A percentile compares a stretch with the other conserved stretches of the same genome.
Conservation (phyloP, 2,797 vertebrate genomes). For the Alosa sapidissima region DNA sequence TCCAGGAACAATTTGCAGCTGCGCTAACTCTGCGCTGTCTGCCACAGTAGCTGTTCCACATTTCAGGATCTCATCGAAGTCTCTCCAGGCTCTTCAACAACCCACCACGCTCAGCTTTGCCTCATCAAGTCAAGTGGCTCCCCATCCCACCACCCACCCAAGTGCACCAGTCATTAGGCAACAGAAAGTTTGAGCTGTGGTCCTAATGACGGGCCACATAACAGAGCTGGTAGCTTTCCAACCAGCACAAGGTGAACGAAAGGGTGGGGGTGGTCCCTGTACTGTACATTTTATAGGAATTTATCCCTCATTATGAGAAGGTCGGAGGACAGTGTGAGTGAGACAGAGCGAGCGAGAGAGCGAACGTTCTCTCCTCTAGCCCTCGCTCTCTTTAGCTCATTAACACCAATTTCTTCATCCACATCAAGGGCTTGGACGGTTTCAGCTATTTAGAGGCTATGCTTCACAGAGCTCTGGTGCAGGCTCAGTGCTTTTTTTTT, state of each 20-base stretch:
- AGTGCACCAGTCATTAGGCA: not conserved
- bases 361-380: not conserved
- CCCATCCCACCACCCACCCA: not conserved
- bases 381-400: constrained; percentile 55
- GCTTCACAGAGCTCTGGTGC: constrained; percentile 52
- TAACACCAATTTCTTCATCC: constrained; percentile 59
- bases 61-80: not conserved
- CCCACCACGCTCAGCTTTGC: not conserved
- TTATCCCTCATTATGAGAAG: constrained; percentile 63
- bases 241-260: not conserved
- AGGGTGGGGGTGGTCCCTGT: not conserved
- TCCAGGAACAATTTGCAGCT: not conserved
- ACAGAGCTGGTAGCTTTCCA: not conserved
- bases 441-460: constrained; percentile 11
- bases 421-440: constrained; percentile 49
- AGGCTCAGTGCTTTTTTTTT: not conserved
- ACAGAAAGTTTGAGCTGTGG: not conserved
- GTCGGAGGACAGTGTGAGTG: constrained; percentile 51
- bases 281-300: constrained; percentile 47
- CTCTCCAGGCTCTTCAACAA: not conserved
- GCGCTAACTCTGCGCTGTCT: not conserved
- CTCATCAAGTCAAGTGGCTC: not conserved
- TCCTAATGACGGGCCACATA: not conserved
- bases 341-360: not conserved
- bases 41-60: not conserved